A percentile compares a stretch with the other conserved stretches of the same genome.
These are phyloP conservation scores for Simalia tracyae DNA, from an alignment of 2,797 vertebrate genomes.

Conservation along the genomic window DNA sequence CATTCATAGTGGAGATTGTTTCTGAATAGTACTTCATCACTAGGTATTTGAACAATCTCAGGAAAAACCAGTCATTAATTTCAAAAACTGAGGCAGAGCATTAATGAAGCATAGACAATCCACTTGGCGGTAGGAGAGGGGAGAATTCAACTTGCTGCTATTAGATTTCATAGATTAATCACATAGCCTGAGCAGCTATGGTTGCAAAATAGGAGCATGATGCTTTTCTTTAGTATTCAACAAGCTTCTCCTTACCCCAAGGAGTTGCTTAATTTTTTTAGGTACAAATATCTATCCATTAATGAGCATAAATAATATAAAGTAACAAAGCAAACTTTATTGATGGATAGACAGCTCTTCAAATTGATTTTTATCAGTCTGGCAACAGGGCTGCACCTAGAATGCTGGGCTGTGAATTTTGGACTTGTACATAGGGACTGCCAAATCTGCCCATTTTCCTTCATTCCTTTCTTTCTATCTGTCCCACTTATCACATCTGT, in stretches of 20 bases:
- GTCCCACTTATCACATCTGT: neutral
- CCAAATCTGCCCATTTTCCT: neutral
- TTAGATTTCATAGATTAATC: neutral
- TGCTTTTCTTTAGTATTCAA: neutral
- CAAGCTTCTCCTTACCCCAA: neutral
- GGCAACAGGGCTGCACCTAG: neutral
- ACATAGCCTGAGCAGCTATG: neutral
- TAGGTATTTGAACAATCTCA: neutral
- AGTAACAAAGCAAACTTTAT: neutral
- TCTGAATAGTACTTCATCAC: conserved; percentile 24
- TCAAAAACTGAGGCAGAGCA: neutral
- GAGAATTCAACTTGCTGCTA: neutral
- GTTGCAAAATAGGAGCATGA: neutral
- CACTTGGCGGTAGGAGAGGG: neutral
- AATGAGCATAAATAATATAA: neutral
- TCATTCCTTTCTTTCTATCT: neutral
- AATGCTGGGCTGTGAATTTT: neutral
- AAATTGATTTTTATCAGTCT: neutral
- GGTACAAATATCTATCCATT: neutral
- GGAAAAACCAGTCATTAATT: neutral
- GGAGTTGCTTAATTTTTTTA: neutral
- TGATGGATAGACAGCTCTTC: neutral
- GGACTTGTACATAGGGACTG: neutral
- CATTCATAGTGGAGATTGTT: neutral
- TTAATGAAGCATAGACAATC: neutral